phyloP scores from a whole-genome alignment of 2,888 invertebrate species.

The Leptopilina drosophilae region DNA sequence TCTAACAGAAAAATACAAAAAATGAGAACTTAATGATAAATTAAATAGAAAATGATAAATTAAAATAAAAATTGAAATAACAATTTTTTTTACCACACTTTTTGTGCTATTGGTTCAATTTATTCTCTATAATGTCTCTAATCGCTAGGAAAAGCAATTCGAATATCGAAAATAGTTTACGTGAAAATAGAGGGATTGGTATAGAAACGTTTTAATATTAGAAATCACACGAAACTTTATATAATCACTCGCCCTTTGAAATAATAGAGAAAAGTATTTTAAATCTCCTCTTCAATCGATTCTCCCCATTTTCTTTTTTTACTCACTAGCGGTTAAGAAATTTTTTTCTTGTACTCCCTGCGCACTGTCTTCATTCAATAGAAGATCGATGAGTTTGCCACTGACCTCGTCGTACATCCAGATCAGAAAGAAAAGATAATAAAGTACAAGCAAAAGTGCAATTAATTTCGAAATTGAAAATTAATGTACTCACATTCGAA shows the following conservation, averaged over 20 bases:
- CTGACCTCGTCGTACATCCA: neutral
- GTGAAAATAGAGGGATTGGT: neutral
- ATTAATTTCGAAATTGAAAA: neutral
- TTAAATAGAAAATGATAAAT: too few species aligned
- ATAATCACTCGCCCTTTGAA: neutral
- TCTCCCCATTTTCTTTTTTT: neutral
- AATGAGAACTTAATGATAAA: too few species aligned
- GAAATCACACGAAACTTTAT: neutral
- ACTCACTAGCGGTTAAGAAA: too few species aligned
- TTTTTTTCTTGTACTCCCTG: neutral
- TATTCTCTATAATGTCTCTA: neutral
- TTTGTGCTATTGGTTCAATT: neutral
- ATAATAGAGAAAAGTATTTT: neutral
- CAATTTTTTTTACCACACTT: too few species aligned
- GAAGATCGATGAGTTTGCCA: slow-evolving; percentile 10
- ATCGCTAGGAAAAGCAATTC: neutral
- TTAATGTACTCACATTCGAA: too few species aligned
- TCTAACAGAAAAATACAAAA: too few species aligned
- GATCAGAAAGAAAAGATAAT: neutral
- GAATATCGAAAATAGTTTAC: neutral
- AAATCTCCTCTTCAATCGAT: neutral
- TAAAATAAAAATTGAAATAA: too few species aligned
- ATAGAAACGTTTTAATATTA: neutral
- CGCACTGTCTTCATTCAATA: neutral
- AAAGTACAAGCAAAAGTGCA: neutral